phyloP scores from a whole-genome alignment of 2,113 vertebrate species.

The western clawed frog (Xenopus tropicalis) region DNA sequence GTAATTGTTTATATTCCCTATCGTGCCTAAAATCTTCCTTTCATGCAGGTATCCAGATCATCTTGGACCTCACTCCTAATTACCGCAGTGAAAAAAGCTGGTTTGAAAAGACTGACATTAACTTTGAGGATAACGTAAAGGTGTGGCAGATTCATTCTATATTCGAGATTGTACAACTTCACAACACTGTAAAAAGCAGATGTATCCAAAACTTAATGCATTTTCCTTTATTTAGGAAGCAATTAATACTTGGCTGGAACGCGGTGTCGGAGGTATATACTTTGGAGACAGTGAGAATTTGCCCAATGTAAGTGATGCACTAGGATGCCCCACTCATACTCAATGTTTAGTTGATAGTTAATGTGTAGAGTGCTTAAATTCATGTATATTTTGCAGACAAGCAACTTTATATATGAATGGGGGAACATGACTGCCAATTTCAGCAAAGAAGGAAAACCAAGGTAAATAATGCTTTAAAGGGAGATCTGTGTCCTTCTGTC shows the following conservation, averaged over 20 bases:
- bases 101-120: conserved; percentile 52
- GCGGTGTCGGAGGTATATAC: conserved; percentile 72
- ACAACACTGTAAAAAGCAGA: not conserved
- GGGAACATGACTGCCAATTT: conserved; percentile 49
- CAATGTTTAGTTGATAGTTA: not conserved
- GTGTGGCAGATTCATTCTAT: conserved; percentile 36
- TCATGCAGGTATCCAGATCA: conserved; percentile 69
- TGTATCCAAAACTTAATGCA: no score
- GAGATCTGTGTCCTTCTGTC: no score
- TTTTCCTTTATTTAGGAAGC: conserved; percentile 41
- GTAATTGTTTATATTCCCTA: not conserved
- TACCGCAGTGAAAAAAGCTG: conserved; percentile 57
- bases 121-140: conserved; percentile 46
- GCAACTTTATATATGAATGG: conserved; percentile 53
- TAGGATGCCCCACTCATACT: not conserved
- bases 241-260: conserved; percentile 64
- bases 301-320: conserved; percentile 32
- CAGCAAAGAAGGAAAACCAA: conserved; percentile 39
- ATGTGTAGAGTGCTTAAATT: not conserved
- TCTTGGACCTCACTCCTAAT: conserved; percentile 83
- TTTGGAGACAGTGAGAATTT: conserved; percentile 49
- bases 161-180: not conserved
- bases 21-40: not conserved
- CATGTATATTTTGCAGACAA: conserved; percentile 23
- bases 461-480: conserved; percentile 40